phyloP scores from a whole-genome alignment of 2,113 vertebrate species.

The Brachypodius melanocephalos region DNA sequence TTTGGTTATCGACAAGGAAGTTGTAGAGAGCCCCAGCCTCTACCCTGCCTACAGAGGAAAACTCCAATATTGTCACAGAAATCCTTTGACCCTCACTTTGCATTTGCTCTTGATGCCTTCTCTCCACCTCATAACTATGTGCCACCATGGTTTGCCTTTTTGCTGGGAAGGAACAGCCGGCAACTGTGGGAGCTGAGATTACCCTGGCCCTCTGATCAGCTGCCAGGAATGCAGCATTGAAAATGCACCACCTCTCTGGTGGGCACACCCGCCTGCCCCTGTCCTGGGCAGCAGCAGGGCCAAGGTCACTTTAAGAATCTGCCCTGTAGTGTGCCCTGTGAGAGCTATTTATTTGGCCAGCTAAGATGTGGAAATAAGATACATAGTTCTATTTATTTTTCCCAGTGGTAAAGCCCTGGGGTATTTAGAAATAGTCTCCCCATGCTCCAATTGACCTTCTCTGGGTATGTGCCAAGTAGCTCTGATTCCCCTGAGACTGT shows the following conservation, averaged over 20 bases:
- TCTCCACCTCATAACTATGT: background rate
- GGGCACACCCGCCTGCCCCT: background rate
- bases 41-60: background rate
- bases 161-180: background rate
- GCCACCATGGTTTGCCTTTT: background rate
- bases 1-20: background rate
- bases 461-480: background rate
- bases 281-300: background rate
- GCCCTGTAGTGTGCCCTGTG: conserved; percentile 7
- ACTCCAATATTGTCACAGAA: background rate
- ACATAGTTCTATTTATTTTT: conserved; percentile 69
- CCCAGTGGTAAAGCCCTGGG: conserved; percentile 19
- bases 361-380: conserved; percentile 67
- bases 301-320: conserved; percentile 64
- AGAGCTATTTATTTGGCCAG: conserved; percentile 59
- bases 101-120: background rate
- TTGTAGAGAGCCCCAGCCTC: background rate
- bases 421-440: conserved; percentile 63
- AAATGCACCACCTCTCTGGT: background rate
- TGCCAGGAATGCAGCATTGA: conserved; percentile 42
- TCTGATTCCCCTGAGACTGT: conserved; percentile 33
- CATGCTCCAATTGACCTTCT: conserved; percentile 37
- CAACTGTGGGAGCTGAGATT: conserved; percentile 27
- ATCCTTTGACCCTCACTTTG: background rate
- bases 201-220: conserved; percentile 12